A percentile compares a stretch with the other conserved stretches of the same genome.
These are phyloP conservation scores for Mimas tiliae DNA, from an alignment of 2,888 invertebrate species.

Conservation along the genomic window DNA sequence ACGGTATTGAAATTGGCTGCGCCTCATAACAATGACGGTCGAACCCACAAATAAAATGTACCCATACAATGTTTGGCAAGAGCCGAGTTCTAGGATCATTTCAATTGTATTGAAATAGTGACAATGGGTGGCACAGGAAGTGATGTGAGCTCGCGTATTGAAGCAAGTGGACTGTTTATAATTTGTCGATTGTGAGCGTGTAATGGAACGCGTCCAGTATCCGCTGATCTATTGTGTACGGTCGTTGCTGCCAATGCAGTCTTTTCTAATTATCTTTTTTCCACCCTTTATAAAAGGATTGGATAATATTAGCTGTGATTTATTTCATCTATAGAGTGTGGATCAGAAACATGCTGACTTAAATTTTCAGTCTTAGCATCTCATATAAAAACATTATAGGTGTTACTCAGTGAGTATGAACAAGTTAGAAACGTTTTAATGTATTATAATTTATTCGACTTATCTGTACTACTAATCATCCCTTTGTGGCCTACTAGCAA, in stretches of 20 bases:
- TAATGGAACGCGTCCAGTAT: constrained; percentile 72
- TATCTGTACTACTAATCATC: too few species aligned
- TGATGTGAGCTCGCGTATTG: constrained; percentile 77
- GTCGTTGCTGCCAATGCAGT: constrained; percentile 57
- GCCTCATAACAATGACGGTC: constrained; percentile 68
- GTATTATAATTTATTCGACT: too few species aligned
- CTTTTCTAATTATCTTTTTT: constrained; percentile 75
- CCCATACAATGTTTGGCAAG: constrained; percentile 67
- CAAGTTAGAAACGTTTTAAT: too few species aligned
- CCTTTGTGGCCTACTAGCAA: too few species aligned
- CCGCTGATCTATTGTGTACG: constrained; percentile 62
- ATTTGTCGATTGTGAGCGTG: constrained; percentile 78
- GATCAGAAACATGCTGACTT: too few species aligned
- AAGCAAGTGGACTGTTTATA: constrained; percentile 84
- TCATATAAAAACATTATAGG: too few species aligned
- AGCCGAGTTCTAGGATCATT: constrained; percentile 76
- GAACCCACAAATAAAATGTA: constrained; percentile 75
- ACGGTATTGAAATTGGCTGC: constrained; percentile 70
- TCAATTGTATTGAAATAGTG: constrained; percentile 80
- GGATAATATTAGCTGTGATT: neutral
- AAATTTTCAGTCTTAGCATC: too few species aligned
- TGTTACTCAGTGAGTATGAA: too few species aligned
- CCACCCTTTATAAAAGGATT: constrained; percentile 6
- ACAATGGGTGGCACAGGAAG: constrained; percentile 81
- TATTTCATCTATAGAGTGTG: neutral